Conservation (phyloP, 1,140 invertebrate genomes). For the Bombyx mandarina region DNA sequence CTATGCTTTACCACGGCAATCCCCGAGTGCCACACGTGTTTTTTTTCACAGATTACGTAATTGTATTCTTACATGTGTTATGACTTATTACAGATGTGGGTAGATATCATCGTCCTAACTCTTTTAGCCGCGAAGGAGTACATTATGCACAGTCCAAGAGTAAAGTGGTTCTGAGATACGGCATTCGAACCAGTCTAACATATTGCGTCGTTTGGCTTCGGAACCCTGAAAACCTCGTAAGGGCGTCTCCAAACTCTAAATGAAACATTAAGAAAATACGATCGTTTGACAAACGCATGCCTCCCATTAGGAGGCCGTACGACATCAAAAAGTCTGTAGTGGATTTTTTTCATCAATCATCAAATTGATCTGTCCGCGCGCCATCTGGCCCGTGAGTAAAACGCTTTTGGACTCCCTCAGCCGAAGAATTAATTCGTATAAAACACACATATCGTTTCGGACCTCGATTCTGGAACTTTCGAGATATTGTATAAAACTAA, state of each 20-base stretch:
- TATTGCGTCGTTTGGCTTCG: constrained; percentile 14
- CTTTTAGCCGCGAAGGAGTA: too few relatives aligned
- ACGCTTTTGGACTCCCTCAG: constrained; percentile 46
- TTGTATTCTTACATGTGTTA: too few relatives aligned
- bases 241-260: too few relatives aligned
- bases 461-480: constrained; percentile 26
- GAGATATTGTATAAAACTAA: background rate
- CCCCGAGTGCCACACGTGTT: too few relatives aligned
- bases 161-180: background rate
- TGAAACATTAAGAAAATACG: constrained; percentile 13
- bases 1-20: too few relatives aligned
- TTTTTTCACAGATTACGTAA: too few relatives aligned
- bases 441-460: constrained; percentile 56
- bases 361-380: constrained; percentile 66
- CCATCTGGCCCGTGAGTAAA: constrained; percentile 63
- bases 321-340: constrained; percentile 51
- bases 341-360: constrained; percentile 65
- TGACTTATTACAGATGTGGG: too few relatives aligned
- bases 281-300: constrained; percentile 10
- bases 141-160: too few relatives aligned
- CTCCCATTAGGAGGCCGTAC: constrained; percentile 11
- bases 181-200: background rate
- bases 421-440: constrained; percentile 68
- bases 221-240: background rate
- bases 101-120: too few relatives aligned